Conservation (phyloP, 2,797 vertebrate species). For the Apogon hyalosoma region DNA sequence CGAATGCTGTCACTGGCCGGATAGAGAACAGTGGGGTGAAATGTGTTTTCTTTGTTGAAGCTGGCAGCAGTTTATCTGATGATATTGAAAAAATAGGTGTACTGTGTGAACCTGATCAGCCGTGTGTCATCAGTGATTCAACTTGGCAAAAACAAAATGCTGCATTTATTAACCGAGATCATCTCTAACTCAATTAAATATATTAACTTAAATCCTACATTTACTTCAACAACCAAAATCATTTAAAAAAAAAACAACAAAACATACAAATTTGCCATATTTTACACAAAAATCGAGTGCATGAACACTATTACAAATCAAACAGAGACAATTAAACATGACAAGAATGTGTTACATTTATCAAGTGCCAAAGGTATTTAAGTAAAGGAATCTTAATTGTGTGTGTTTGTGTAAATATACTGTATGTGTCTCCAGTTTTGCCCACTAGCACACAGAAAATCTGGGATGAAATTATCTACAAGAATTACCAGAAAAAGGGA, state of each 20-base stretch:
- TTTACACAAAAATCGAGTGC: conserved; percentile 57
- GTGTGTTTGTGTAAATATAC: conserved; percentile 35
- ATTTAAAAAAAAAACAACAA: too few species aligned
- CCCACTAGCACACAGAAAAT: conserved; percentile 66
- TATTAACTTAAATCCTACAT: conserved; percentile 70
- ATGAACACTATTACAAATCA: conserved; percentile 55
- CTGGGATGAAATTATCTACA: conserved; percentile 44
- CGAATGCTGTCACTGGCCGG: conserved; percentile 42
- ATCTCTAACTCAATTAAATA: conserved; percentile 67
- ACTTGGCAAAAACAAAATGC: conserved; percentile 43
- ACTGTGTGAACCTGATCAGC: conserved; percentile 48
- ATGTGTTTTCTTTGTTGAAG: conserved; percentile 30
- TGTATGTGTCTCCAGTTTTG: conserved; percentile 80
- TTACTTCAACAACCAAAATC: conserved; percentile 62
- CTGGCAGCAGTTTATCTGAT: conserved; percentile 37
- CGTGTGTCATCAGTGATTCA: conserved; percentile 49
- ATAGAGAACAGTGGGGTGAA: conserved; percentile 18
- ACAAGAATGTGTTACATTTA: conserved; percentile 33
- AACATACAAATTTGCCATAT: conserved; percentile 46
- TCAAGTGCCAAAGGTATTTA: conserved; percentile 60
- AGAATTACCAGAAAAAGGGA: conserved; percentile 51
- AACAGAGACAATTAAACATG: conserved; percentile 44
- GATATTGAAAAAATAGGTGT: conserved; percentile 14
- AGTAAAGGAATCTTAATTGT: conserved; percentile 55
- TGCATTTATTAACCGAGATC: conserved; percentile 65